These are phyloP conservation scores for Brachypodius melanocephalos DNA, from an alignment of 2,113 vertebrate species.

Conservation along the genomic window DNA sequence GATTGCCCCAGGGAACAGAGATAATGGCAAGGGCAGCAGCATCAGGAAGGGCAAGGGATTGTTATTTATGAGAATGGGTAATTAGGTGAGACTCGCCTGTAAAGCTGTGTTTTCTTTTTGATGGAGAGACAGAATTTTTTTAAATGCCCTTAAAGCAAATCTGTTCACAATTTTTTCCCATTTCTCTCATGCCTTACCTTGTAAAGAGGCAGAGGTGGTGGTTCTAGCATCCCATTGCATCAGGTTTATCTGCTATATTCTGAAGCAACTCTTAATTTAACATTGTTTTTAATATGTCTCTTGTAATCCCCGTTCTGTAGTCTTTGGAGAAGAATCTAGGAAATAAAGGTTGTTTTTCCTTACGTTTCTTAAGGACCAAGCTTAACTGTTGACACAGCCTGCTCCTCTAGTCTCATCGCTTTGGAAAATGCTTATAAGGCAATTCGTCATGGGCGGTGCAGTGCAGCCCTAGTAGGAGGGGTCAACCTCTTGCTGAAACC, in stretches of 20 bases:
- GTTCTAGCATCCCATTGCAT: not conserved
- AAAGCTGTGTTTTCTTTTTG: not conserved
- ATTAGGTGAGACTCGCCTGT: not conserved
- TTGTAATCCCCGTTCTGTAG: not conserved
- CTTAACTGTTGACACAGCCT: slow-evolving; percentile 90
- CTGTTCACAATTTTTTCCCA: not conserved
- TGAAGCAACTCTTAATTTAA: not conserved
- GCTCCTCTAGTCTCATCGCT: slow-evolving; percentile 91
- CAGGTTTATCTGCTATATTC: not conserved
- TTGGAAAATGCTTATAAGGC: slow-evolving; percentile 88
- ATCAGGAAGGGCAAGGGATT: not conserved
- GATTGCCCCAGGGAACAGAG: not conserved
- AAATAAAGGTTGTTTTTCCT: not conserved
- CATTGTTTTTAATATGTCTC: not conserved
- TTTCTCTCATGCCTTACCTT: not conserved
- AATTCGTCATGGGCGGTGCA: slow-evolving; percentile 81
- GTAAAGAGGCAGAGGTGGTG: not conserved
- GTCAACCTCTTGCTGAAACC: slow-evolving; percentile 91
- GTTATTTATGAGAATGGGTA: not conserved
- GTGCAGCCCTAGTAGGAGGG: slow-evolving; percentile 87
- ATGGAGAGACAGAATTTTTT: not conserved
- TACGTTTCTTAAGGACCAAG: slow-evolving; percentile 83
- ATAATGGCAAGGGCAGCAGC: not conserved
- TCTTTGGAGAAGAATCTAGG: not conserved
- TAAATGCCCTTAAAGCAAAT: not conserved